Evolutionary conservation across 2,797 vertebrate genomes (phyloP).

Genomic region (Cyprinella venusta): DNA sequence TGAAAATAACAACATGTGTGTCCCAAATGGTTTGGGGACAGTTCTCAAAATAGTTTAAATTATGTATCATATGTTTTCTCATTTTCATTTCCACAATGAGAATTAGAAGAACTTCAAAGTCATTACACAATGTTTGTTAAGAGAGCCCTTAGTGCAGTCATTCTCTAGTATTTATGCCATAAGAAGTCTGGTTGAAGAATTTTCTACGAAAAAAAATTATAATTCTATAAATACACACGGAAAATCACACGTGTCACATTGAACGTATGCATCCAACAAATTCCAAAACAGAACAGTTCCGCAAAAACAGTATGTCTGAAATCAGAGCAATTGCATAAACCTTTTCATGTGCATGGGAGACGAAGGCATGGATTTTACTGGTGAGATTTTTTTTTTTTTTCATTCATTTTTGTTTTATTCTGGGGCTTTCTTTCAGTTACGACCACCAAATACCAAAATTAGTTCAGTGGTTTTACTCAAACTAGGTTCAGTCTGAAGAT

Average conservation of each 20-base stretch:
- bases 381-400: neutral
- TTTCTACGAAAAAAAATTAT: too few species aligned
- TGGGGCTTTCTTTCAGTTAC: slow-evolving; percentile 5
- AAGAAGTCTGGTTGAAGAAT: neutral
- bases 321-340: neutral
- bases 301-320: neutral
- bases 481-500: slow-evolving; percentile 9
- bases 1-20: slow-evolving; percentile 13
- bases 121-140: neutral
- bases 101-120: neutral
- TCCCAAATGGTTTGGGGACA: slow-evolving; percentile 20
- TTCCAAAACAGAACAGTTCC: neutral
- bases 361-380: neutral
- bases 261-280: neutral
- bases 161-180: neutral
- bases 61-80: neutral
- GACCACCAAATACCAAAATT: slow-evolving; percentile 5
- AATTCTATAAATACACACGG: neutral
- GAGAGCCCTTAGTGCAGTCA: neutral
- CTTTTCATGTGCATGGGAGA: neutral
- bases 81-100: neutral
- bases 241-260: neutral
- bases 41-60: slow-evolving; percentile 19
- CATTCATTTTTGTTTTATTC: slow-evolving; percentile 10
- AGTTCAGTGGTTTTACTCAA: slow-evolving; percentile 29